Conservation (phyloP, 2,113 vertebrate species). For the Zeus faber region DNA sequence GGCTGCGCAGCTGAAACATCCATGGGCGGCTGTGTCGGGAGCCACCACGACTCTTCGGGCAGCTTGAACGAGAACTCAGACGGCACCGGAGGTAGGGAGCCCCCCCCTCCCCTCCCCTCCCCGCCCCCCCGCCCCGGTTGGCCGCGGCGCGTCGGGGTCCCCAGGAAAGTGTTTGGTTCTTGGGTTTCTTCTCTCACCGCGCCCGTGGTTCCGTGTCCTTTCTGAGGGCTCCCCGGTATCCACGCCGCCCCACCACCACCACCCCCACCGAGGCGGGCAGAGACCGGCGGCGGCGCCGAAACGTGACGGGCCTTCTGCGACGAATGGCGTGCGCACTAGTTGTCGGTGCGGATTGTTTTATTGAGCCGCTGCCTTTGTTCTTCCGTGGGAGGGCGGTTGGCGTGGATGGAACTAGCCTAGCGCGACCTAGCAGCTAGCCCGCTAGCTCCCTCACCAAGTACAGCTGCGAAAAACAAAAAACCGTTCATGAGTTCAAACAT, state of each 20-base stretch:
- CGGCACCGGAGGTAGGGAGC: slow-evolving; percentile 86
- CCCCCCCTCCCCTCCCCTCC: slow-evolving; percentile 32
- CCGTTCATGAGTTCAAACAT: no score
- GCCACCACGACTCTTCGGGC: slow-evolving; percentile 96
- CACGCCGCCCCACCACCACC: slow-evolving; percentile 28
- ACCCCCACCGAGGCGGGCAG: slow-evolving; percentile 3
- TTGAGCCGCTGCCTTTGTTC: not conserved
- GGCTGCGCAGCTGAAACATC: slow-evolving; percentile 76
- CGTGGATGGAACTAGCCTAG: slow-evolving; percentile 22
- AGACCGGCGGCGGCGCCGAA: slow-evolving; percentile 10
- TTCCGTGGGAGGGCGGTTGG: not conserved
- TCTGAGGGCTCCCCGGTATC: slow-evolving; percentile 1
- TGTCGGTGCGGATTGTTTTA: not conserved
- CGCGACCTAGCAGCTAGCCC: slow-evolving; percentile 55
- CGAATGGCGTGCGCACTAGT: not conserved
- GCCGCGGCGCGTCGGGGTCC: not conserved
- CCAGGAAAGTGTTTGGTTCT: not conserved
- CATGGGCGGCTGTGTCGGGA: slow-evolving; percentile 98
- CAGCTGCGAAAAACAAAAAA: no score
- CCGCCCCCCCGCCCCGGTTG: slow-evolving; percentile 35
- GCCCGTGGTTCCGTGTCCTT: no score
- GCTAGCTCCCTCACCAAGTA: no score
- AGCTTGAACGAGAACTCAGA: slow-evolving; percentile 97
- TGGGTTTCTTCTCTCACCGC: not conserved
- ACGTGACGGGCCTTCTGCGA: slow-evolving; percentile 6